Evolutionary conservation across 2,888 invertebrate genomes (phyloP), one percentile per base, ranked within the genome.

Genomic region (Ormyrus labotus): DNA sequence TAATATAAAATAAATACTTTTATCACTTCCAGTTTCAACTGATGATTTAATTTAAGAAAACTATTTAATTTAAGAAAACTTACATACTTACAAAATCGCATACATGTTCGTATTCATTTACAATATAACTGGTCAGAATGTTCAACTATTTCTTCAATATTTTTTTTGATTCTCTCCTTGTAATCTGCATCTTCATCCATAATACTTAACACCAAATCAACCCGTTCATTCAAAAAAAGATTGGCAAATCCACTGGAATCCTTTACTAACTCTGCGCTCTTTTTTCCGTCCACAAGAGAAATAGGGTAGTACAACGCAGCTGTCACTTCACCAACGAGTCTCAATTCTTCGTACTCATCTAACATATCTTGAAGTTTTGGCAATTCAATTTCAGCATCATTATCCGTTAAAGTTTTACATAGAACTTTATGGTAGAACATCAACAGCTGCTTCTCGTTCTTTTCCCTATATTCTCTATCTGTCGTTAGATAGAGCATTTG

Each of bases 331-430:
- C 88, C 88, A 2, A 83, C 86, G 0, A 89, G 78, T 13, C 85
- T 88, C 69, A 88, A 86, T 57, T 89, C 89, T 51, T 90, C 86
- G 34, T 88, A 84, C 2, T 87, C 86, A 13, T 84, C 77, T 4
- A 85, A n/a, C 10, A 89, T 57, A 11, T 89, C 88, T 0, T 81
- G 79, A 85, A 87, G 88, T 0, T 85, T 48, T 0, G 90, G 89
- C 81, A 93, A 93, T 72, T 91, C 48, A 9, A 83, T 76, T 2
- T 81, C 53, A 7, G 68, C 11, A 9, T 83, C 69, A 5, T 84
- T 83, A 0, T 78, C 57, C 7, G 65, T 75, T n/a, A 85, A 51
- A 10, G 76, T 81, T 8, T 79, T 45, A 9, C 76, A 72, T 1
- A 85, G 60, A 13, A 69, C 76, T 11, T 57, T 53, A 47, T 84